Percentiles rank a stretch among this genome's conserved stretches.
Conservation (phyloP, 2,888 invertebrate genomes). For the Elegia similella region DNA sequence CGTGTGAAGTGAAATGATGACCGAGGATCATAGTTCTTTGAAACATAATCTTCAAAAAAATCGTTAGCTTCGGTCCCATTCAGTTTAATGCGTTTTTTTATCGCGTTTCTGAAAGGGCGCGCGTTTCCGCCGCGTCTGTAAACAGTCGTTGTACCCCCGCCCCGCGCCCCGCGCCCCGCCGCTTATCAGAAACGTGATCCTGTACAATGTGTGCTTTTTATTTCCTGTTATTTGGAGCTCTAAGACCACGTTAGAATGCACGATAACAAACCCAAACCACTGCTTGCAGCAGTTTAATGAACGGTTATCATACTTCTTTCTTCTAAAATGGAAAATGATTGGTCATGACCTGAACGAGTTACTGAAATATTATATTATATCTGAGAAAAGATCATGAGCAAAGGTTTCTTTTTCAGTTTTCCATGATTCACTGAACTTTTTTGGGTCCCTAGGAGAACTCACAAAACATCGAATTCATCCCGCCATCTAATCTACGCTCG, state of each 20-base stretch:
- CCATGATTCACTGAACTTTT: too few species aligned
- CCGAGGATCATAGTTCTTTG: slow-evolving; percentile 3
- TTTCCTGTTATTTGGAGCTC: slow-evolving; percentile 1
- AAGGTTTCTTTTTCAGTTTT: too few species aligned
- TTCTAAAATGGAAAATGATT: too few species aligned
- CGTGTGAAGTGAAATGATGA: slow-evolving; percentile 1
- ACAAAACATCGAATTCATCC: too few species aligned
- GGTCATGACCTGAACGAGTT: too few species aligned
- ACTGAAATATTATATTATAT: too few species aligned
- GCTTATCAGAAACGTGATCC: slow-evolving; percentile 9
- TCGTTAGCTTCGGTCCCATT: neutral
- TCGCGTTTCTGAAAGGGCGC: slow-evolving; percentile 1
- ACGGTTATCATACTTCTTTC: too few species aligned
- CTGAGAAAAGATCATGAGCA: too few species aligned
- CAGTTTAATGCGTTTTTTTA: slow-evolving; percentile 14
- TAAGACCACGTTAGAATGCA: neutral
- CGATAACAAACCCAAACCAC: neutral
- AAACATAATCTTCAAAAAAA: slow-evolving; percentile 10
- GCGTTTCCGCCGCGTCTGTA: slow-evolving; percentile 19
- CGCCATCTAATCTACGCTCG: too few species aligned
- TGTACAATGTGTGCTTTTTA: neutral
- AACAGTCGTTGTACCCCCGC: neutral
- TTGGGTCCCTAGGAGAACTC: too few species aligned
- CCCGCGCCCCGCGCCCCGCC: neutral
- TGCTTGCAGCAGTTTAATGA: too few species aligned